Conservation (phyloP, 2,888 invertebrate genomes). For the Ichneumoninae sp. region DNA sequence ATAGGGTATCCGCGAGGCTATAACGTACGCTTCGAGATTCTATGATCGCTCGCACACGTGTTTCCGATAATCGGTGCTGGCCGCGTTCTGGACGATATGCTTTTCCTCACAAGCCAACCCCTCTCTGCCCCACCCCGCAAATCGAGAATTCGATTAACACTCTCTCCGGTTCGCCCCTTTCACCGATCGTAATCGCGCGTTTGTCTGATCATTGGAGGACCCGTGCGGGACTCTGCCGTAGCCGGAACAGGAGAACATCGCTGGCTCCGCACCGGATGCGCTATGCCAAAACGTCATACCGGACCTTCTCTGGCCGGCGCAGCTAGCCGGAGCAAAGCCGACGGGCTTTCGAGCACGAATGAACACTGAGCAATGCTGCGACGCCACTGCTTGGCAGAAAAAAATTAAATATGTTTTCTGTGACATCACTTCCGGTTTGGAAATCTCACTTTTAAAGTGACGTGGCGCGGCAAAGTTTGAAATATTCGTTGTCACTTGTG, state of each 20-base stretch:
- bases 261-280: background rate
- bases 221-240: background rate
- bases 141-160: conserved; percentile 62
- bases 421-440: background rate
- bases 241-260: background rate
- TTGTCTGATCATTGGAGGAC: conserved; percentile 26
- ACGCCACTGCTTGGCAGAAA: no score
- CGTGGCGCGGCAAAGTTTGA: background rate
- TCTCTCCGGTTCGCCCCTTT: conserved; percentile 17
- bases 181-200: conserved; percentile 54
- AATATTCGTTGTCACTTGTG: background rate
- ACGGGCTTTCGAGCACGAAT: no score
- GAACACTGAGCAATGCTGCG: no score
- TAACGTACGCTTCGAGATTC: conserved; percentile 54
- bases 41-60: conserved; percentile 62
- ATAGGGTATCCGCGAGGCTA: conserved; percentile 25
- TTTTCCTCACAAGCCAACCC: conserved; percentile 29
- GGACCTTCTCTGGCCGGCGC: background rate
- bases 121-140: background rate
- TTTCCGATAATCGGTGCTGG: conserved; percentile 64
- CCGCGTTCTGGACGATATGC: conserved; percentile 38
- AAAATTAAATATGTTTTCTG: no score
- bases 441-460: background rate
- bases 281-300: background rate
- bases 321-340: no score